These are phyloP conservation scores for Colius striatus DNA, from an alignment of 2,113 vertebrate species.

Conservation along the genomic window DNA sequence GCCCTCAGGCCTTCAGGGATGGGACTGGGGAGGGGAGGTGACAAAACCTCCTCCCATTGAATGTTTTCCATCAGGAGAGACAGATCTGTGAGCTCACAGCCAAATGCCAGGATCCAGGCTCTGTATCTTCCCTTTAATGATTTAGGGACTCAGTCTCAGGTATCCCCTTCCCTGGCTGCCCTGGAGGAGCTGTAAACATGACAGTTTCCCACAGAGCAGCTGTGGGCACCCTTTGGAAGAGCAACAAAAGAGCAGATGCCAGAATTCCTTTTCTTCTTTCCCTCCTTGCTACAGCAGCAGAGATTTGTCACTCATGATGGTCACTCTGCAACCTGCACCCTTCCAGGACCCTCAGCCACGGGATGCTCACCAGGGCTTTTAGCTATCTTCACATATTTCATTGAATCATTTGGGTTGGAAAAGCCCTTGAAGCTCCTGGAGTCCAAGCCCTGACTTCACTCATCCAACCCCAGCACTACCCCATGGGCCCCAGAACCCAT, in stretches of 20 bases:
- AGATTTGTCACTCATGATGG: background rate
- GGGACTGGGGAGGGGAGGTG: no score
- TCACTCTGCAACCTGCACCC: background rate
- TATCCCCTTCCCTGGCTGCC: background rate
- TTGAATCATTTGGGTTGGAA: background rate
- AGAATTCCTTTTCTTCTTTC: background rate
- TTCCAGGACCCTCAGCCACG: background rate
- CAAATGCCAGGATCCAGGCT: background rate
- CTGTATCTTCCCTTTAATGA: background rate
- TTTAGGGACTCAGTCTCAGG: background rate
- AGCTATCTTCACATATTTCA: background rate
- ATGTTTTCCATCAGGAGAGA: rapidly evolving
- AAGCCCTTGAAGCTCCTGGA: background rate
- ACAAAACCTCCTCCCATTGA: background rate
- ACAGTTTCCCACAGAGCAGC: no score
- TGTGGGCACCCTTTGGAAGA: background rate
- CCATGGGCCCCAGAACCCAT: no score
- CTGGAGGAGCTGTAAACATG: background rate
- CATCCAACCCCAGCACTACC: no score
- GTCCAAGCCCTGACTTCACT: no score
- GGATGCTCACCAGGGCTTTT: background rate
- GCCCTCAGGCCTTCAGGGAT: background rate
- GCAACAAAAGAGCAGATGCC: background rate
- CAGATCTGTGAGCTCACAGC: background rate
- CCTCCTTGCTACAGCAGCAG: background rate